These are phyloP conservation scores for Leptinotarsa rubiginosa DNA, from an alignment of 2,888 invertebrate species.

Conservation along the genomic window DNA sequence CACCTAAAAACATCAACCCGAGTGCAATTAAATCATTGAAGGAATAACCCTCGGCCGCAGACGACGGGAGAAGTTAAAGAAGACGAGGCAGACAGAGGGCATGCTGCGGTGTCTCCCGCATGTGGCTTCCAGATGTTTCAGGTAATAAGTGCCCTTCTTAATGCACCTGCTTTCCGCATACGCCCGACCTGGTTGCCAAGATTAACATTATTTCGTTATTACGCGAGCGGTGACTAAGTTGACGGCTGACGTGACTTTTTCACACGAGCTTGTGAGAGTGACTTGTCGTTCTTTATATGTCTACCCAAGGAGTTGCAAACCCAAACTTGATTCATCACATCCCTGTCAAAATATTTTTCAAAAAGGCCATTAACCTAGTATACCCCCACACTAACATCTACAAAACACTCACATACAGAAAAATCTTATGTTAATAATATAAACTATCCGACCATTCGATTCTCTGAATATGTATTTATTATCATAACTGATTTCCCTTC, in stretches of 20 bases:
- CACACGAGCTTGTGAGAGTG: too few relatives aligned
- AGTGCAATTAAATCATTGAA: conserved; percentile 13
- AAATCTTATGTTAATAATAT: too few relatives aligned
- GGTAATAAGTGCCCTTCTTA: conserved; percentile 40
- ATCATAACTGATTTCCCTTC: conserved; percentile 19
- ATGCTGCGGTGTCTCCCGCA: conserved; percentile 35
- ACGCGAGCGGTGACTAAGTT: neutral
- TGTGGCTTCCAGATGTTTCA: conserved; percentile 48
- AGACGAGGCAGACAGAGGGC: neutral
- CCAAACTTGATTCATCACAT: too few relatives aligned
- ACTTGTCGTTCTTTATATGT: too few relatives aligned
- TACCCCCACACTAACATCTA: too few relatives aligned
- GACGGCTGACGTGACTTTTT: neutral
- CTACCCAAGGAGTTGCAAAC: too few relatives aligned
- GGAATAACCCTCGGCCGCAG: conserved; percentile 12
- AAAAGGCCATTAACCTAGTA: too few relatives aligned
- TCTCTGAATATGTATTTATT: conserved; percentile 13
- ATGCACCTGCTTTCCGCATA: conserved; percentile 37
- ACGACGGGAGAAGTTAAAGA: conserved; percentile 12
- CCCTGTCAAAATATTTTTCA: too few relatives aligned
- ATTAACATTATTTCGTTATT: neutral
- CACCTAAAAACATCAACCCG: conserved; percentile 12
- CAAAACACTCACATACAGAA: too few relatives aligned
- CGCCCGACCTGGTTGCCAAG: neutral
- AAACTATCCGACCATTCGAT: too few relatives aligned